Evolutionary conservation across 2,797 vertebrate genomes (phyloP), one percentile per base, ranked within the genome.

Genomic region (Picus viridis): DNA sequence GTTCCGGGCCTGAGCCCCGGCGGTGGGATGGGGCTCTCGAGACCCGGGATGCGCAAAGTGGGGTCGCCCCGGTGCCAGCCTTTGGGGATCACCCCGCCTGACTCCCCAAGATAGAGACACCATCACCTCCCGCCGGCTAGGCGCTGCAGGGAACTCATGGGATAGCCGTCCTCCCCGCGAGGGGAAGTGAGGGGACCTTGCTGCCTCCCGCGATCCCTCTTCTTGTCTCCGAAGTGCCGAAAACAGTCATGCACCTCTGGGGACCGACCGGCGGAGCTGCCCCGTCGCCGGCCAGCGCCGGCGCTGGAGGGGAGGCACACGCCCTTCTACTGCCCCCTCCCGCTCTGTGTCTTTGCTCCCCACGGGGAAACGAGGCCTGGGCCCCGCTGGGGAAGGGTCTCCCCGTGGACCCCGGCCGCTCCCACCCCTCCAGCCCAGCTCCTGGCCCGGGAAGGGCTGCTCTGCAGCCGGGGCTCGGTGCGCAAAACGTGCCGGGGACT

Each of bases 401-500:
- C 27, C 6, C 19, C 12, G 5, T 56, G 15, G 6, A 16, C 27
- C 29, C 7, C 57, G 18, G 61, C 16, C 22, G 2, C 24, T 16
- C 18, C 7, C 2, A 36, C 14, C 32, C 72, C 53, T 4, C 30
- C 22, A 34, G 53, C 56, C 56, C 30, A 2, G 47, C 43, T 7
- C 27, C 1, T 45, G 29, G 27, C 43, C 5, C 45, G 22, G 34
- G 22, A 10, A 16, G 11, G 5, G 12, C 58, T 2, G 43, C 32
- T 12, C 43, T 13, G 22, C 49, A 26, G 22, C 29, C 8, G n/a
- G 34, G 49, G 49, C 39, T 75, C 85, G 5, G 88, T 95, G 94
- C 94, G 94, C 94, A 95, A 95, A 95, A 84, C 2, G 67, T 63
- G 82, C 81, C 77, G 19, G 62, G 30, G n/a, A 94, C 2, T 89